Percentiles rank a stretch among this genome's conserved stretches.
phyloP scores from a whole-genome alignment of 2,113 vertebrate species.

The Cyprinodon brontotheroides region DNA sequence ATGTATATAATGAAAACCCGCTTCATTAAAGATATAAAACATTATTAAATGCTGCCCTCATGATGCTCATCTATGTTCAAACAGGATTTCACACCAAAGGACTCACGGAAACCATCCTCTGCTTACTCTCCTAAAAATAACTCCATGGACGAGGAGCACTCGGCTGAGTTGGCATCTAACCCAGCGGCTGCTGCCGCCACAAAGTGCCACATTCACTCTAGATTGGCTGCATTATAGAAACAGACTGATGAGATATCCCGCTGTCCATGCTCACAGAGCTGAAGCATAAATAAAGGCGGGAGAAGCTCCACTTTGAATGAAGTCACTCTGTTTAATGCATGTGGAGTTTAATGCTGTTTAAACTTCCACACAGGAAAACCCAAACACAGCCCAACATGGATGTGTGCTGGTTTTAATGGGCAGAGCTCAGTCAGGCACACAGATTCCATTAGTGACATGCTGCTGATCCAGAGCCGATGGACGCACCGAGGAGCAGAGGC shows the following conservation, averaged over 20 bases:
- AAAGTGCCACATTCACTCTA: slow-evolving; percentile 15
- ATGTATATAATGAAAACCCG: too few species aligned
- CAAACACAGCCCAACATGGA: neutral
- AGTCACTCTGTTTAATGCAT: slow-evolving; percentile 53
- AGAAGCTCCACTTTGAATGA: slow-evolving; percentile 46
- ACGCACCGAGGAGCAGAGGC: neutral
- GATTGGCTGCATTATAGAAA: slow-evolving; percentile 41
- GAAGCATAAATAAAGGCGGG: slow-evolving; percentile 36
- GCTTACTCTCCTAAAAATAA: slow-evolving; percentile 71
- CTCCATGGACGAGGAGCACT: slow-evolving; percentile 44
- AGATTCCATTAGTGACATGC: slow-evolving; percentile 35
- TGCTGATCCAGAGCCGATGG: slow-evolving; percentile 3
- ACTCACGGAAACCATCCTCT: slow-evolving; percentile 47
- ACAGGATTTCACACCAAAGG: slow-evolving; percentile 18
- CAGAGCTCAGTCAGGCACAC: slow-evolving; percentile 30
- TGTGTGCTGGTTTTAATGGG: slow-evolving; percentile 3
- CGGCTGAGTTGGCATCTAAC: slow-evolving; percentile 66
- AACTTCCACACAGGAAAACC: slow-evolving; percentile 30
- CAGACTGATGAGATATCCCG: slow-evolving; percentile 55
- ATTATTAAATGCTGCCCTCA: neutral
- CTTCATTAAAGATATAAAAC: too few species aligned
- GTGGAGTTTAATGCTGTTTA: slow-evolving; percentile 40
- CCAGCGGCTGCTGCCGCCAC: slow-evolving; percentile 37
- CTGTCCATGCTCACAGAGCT: slow-evolving; percentile 24
- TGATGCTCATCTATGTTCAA: slow-evolving; percentile 14